Percentiles rank a stretch among this genome's conserved stretches.
Conservation (phyloP, 2,888 invertebrate species). For the Drosophila kambysellisi region DNA sequence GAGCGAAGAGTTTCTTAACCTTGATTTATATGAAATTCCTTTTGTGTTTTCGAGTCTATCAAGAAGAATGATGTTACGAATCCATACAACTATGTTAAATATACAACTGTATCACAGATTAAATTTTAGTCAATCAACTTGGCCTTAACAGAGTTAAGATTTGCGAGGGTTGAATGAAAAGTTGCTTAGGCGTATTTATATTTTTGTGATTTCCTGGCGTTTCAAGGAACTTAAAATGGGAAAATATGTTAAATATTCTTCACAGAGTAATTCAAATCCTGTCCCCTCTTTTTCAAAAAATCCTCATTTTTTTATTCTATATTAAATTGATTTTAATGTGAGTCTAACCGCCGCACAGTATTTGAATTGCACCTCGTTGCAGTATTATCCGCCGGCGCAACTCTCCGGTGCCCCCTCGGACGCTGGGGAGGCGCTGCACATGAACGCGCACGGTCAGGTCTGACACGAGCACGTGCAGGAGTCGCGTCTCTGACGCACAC, state of each 20-base stretch:
- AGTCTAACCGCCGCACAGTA: conserved; percentile 78
- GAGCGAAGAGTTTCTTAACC: background rate
- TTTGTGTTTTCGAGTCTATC: background rate
- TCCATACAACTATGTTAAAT: background rate
- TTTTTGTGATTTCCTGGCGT: background rate
- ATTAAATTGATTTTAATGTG: conserved; percentile 20
- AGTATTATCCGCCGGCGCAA: conserved; percentile 94
- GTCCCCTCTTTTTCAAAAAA: background rate
- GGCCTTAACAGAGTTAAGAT: background rate
- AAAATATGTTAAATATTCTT: background rate
- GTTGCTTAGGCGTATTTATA: background rate
- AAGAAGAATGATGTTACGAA: background rate
- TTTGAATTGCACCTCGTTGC: conserved; percentile 86
- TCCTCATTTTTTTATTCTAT: background rate
- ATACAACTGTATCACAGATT: background rate
- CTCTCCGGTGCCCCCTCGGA: conserved; percentile 87
- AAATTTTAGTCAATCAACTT: background rate
- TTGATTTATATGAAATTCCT: too few relatives aligned
- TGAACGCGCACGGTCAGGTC: conserved; percentile 94
- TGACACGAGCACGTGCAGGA: conserved; percentile 89
- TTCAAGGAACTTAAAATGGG: too few relatives aligned
- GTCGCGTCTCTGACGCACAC: conserved; percentile 86
- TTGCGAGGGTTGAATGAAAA: background rate
- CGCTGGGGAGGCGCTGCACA: conserved; percentile 91
- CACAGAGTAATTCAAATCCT: background rate